Evolutionary conservation across 2,797 vertebrate species (phyloP).

Genomic region (Tolypeutes matacus): DNA sequence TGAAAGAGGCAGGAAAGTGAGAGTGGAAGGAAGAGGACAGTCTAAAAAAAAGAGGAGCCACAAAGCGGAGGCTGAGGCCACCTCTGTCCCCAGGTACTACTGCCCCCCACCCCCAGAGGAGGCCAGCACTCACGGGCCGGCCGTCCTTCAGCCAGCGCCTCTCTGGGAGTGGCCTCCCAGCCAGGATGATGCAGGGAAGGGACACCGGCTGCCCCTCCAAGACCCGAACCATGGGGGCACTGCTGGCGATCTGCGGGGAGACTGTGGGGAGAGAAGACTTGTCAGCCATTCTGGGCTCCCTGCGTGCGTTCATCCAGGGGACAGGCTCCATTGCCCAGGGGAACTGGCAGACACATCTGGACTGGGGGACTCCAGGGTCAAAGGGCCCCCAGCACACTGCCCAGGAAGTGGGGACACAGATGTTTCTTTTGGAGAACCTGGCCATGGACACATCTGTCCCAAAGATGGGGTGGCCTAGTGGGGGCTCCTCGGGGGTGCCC

Average conservation of each 20-base stretch:
- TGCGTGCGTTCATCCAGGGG: background rate
- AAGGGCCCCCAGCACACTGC: background rate
- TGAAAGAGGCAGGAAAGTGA: background rate
- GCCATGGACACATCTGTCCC: background rate
- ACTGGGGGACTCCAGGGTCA: accelerated
- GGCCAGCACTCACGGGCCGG: constrained; percentile 88
- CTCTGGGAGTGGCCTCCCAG: constrained; percentile 92
- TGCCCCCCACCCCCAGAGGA: accelerated
- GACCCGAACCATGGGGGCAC: constrained; percentile 87
- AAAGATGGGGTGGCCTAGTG: accelerated
- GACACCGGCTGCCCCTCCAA: constrained; percentile 91
- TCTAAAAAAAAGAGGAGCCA: background rate
- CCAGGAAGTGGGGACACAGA: background rate
- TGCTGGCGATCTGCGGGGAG: constrained; percentile 91
- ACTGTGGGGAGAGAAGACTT: constrained; percentile 79
- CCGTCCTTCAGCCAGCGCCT: constrained; percentile 93
- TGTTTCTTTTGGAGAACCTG: background rate
- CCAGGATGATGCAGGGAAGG: constrained; percentile 93
- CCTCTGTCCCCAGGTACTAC: accelerated
- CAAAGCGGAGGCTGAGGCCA: accelerated
- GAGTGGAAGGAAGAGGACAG: background rate
- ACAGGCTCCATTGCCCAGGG: background rate
- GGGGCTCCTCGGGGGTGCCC: background rate
- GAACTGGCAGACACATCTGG: too few relatives aligned
- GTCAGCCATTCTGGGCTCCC: accelerated